These are phyloP conservation scores for Nomada ruficornis DNA, from an alignment of 2,888 invertebrate species.

Conservation along the genomic window DNA sequence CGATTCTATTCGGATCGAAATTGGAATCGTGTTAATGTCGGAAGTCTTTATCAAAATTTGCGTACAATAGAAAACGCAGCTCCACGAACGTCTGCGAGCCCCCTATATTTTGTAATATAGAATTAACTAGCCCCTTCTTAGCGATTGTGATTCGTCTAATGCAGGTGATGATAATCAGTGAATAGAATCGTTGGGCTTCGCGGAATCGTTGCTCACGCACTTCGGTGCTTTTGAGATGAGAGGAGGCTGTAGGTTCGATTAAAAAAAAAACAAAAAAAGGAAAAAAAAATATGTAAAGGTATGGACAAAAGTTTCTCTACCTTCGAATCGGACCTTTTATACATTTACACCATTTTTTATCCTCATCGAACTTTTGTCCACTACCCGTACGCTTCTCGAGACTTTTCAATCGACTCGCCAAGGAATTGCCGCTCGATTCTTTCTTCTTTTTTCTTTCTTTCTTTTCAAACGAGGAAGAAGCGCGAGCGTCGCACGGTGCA, in stretches of 20 bases:
- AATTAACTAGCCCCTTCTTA: conserved; percentile 26
- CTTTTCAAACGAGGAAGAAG: neutral
- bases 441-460: neutral
- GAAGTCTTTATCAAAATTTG: conserved; percentile 32
- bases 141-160: conserved; percentile 37
- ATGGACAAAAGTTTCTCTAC: conserved; percentile 76
- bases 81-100: neutral
- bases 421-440: conserved; percentile 54
- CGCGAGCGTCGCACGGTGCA: conserved; percentile 28
- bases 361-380: conserved; percentile 74
- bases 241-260: conserved; percentile 41
- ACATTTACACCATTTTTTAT: conserved; percentile 80
- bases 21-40: conserved; percentile 10
- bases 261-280: neutral
- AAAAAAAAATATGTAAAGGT: conserved; percentile 33
- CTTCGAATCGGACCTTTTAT: conserved; percentile 77
- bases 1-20: conserved; percentile 33
- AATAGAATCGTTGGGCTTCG: conserved; percentile 28
- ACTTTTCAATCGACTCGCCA: conserved; percentile 45
- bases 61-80: neutral
- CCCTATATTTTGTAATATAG: conserved; percentile 56
- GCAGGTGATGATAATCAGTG: conserved; percentile 2
- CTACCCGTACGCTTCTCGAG: conserved; percentile 48
- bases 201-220: conserved; percentile 41
- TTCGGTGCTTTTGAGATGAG: conserved; percentile 37